Base-by-base conservation (phyloP, 2,888 invertebrate genomes). In the Bugulina stolonifera region DNA sequence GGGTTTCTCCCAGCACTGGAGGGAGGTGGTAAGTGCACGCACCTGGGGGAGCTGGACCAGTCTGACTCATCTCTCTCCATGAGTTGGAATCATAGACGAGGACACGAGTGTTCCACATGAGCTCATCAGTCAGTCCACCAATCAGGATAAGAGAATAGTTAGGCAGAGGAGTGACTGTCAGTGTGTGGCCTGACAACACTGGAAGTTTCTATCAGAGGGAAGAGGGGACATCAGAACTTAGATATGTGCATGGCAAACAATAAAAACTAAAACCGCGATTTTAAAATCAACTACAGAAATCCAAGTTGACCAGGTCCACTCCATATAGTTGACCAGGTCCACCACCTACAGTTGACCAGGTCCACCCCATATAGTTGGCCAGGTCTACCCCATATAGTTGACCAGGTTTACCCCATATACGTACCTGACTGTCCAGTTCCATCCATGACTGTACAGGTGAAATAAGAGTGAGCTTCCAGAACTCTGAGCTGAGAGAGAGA, bases 131-230 rank as follows among this genome's bases (percentile, higher is more conserved):
- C 27, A 64, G 25, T 27, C 64, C 64, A 32, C 64, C 64, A 25
- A 64, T 64, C 27, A 64, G 27, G 2, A 64, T 14, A 3, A 64
- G 32, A 5, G 57, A 5, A 25, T 5, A 25, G 29, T 27, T 22
- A 64, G 5, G 29, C 2, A 29, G 64, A 64, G 14, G 25, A 5
- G 32, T 32, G 32, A 10, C 2, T 27, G 64, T 64, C 32, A 64
- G 5, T 27, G 64, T 64, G 64, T 64, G 64, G 32, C 64, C 64
- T 14, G 64, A 25, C 34, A 64, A 64, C 32, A 32, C 32, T 64
- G 64, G 64, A 32, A 32, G 25, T 32, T 29, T 18, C 64, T 32
- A n/a, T n/a, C 10, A 32, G 32, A 34, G 18, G 10, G 18, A 43
- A 43, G 43, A 43, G 43, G 43, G 43, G 43, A 43, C 18, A 43